These are phyloP conservation scores for Pygoscelis antarcticus DNA, from an alignment of 2,113 vertebrate genomes.

Conservation along the genomic window DNA sequence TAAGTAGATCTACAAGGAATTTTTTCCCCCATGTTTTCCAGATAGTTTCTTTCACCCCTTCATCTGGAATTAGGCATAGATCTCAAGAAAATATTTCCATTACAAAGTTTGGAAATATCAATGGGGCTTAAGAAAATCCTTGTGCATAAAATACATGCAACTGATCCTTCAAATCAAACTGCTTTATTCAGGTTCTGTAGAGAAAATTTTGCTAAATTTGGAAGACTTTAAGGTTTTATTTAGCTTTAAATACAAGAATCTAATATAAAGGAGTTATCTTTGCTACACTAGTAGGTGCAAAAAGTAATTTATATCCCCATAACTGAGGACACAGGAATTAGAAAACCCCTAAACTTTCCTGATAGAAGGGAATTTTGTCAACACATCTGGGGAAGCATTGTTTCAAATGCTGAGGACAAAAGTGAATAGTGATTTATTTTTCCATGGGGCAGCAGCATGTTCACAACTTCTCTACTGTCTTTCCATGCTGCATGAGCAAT, in stretches of 20 bases:
- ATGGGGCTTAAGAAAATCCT: background rate
- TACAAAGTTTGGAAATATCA: background rate
- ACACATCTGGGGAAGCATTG: background rate
- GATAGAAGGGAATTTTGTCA: background rate
- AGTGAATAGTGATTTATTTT: background rate
- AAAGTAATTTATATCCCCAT: background rate
- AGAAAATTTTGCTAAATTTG: background rate
- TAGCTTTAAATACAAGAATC: background rate
- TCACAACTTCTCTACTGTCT: background rate
- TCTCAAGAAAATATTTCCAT: background rate
- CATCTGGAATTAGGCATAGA: background rate
- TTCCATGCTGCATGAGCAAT: background rate
- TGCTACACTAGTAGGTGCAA: background rate
- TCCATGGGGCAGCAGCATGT: background rate
- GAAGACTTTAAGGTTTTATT: background rate
- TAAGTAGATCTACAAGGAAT: background rate
- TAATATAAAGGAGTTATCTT: background rate
- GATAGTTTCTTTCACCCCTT: background rate
- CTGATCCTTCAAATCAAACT: background rate
- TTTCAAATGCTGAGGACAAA: background rate
- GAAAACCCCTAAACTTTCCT: background rate
- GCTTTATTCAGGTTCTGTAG: background rate
- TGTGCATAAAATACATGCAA: background rate
- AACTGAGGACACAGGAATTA: background rate
- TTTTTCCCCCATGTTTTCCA: background rate